Evolutionary conservation across 2,888 invertebrate genomes (phyloP).

Genomic region (Polia nebulosa): DNA sequence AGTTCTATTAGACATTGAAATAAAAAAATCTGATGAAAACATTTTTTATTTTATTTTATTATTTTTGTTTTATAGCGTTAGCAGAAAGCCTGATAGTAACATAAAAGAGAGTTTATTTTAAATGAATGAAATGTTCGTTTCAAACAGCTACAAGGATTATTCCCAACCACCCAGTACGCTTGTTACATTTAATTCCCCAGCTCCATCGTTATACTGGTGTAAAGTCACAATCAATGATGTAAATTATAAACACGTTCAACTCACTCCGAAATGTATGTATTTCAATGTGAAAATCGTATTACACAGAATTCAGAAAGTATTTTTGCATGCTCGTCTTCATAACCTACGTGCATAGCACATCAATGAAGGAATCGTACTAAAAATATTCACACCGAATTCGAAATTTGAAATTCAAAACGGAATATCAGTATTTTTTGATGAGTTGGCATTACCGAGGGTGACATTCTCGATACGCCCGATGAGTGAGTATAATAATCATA

Average conservation of each 20-base stretch:
- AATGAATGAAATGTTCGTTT: conserved; percentile 9
- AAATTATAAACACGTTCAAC: conserved; percentile 38
- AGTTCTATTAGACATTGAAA: background rate
- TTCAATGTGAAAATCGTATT: conserved; percentile 50
- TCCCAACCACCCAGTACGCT: background rate
- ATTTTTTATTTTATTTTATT: background rate
- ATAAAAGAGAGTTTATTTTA: background rate
- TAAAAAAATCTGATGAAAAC: background rate
- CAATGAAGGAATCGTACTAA: conserved; percentile 32
- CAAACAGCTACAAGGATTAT: background rate
- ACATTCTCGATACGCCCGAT: conserved; percentile 19
- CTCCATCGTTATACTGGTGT: background rate
- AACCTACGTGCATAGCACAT: conserved; percentile 43
- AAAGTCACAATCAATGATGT: conserved; percentile 27
- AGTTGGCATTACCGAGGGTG: conserved; percentile 19
- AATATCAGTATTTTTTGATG: conserved; percentile 28
- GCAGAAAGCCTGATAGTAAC: background rate
- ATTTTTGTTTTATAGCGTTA: background rate
- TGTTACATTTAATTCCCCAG: conserved; percentile 2
- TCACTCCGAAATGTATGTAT: conserved; percentile 30
- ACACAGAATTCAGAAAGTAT: conserved; percentile 46
- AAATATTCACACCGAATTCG: conserved; percentile 51
- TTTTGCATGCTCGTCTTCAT: conserved; percentile 52
- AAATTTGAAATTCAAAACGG: conserved; percentile 43
- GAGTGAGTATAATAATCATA: background rate